Conservation (phyloP, 2,113 vertebrate genomes). For the Setophaga coronata region DNA sequence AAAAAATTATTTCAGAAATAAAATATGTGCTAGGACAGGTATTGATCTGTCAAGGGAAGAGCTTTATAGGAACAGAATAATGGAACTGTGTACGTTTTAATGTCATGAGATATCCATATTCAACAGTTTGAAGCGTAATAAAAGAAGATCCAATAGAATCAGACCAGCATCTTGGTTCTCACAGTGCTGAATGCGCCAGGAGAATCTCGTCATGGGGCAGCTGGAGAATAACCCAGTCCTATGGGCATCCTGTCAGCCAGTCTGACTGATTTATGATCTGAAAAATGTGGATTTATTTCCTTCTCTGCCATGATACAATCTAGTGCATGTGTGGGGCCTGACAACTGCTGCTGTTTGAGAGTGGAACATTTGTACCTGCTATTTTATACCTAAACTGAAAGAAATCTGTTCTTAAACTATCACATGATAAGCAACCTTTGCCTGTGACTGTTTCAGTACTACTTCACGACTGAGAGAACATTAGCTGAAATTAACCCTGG, state of each 20-base stretch:
- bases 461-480: not conserved
- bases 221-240: not conserved
- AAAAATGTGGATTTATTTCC: constrained; percentile 7
- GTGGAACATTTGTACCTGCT: not conserved
- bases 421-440: not conserved
- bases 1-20: not conserved
- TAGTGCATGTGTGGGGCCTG: not conserved
- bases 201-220: not conserved
- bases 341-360: not conserved
- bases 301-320: not conserved
- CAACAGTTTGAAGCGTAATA: not conserved
- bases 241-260: not conserved
- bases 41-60: not conserved
- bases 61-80: not conserved
- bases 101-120: not conserved
- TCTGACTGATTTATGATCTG: constrained; percentile 27
- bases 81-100: not conserved
- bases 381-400: constrained; percentile 32
- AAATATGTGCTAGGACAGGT: constrained; percentile 9
- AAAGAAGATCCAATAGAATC: not conserved
- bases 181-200: not conserved
- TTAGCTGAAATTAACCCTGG: not conserved
- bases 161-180: not conserved
- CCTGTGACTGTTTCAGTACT: not conserved
- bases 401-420: not conserved